Base-by-base conservation (phyloP, 1,140 invertebrate genomes). In the Scaptomyza pallida region DNA sequence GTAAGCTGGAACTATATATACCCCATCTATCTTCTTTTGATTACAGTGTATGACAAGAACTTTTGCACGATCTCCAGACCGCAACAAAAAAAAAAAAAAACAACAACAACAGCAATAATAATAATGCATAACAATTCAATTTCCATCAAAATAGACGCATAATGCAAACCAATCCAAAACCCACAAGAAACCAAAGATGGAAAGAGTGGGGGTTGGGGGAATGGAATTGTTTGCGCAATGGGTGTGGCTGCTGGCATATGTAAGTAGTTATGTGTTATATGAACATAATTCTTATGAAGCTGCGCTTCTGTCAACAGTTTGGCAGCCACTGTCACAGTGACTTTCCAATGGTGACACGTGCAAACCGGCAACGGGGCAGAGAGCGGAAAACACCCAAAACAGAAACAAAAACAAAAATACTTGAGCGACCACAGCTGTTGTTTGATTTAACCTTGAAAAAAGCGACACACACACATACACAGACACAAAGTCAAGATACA, bases 61-160 rank as follows among this genome's bases (percentile, higher is more conserved):
- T 71, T 71, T 71, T 71, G 68, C 76, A 70, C 76, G 77, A 77
- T 86, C 73, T 69, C 44, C 47, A 67, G 78, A 86, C 80, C 80
- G 71, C 80, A 85, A 78, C 62, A 71, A 57, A 43, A 75, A 61
- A 65, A 57, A 30, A 72, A 37, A 37, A 50, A 17, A 56, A 60
- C n/a, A 71, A 65, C 55, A 70, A 73, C 61, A 60, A 50, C 21
- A 56, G 56, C n/a, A 71, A 65, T 60, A 70, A 73, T 64, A 60
- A 55, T 54, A 61, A 69, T 60, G 59, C 77, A 75, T 75, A 78
- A 85, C 72, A 78, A 80, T 80, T 85, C 81, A 86, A 85, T 85
- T 83, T 80, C 67, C 60, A 75, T 82, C 59, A 77, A 76, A 82
- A 69, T 41, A 75, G 48, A 72, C 44, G 55, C 44, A 41, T 17